Percentiles rank a stretch among this genome's conserved stretches.
Evolutionary conservation across 1,140 invertebrate genomes (phyloP).

Genomic region (Pseudomyrmex dendroicus): DNA sequence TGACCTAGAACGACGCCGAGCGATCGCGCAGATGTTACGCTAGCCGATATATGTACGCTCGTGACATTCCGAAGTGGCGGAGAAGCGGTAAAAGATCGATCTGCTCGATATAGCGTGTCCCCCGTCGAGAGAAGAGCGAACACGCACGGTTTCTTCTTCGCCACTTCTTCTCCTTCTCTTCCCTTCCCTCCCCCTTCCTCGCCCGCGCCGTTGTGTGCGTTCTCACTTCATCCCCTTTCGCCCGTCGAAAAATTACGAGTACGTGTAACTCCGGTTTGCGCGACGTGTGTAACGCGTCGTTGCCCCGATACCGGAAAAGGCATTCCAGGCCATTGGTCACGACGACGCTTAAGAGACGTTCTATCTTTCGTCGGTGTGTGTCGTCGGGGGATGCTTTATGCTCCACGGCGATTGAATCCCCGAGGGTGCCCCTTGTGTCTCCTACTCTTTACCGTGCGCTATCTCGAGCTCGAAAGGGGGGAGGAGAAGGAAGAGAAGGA

Average conservation of each 20-base stretch:
- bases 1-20: conserved; percentile 39
- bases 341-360: conserved; percentile 77
- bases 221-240: not conserved
- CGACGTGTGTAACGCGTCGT: conserved; percentile 69
- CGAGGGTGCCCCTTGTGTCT: conserved; percentile 52
- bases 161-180: too few relatives aligned
- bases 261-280: conserved; percentile 63
- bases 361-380: conserved; percentile 71
- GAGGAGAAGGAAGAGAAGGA: too few relatives aligned
- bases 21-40: conserved; percentile 51
- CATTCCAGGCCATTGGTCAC: conserved; percentile 77
- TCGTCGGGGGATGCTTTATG: conserved; percentile 70
- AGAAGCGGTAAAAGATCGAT: conserved; percentile 29
- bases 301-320: conserved; percentile 74
- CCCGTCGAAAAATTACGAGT: conserved; percentile 71
- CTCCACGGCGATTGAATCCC: conserved; percentile 66
- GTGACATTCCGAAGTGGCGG: conserved; percentile 35
- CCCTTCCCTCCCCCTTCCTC: too few relatives aligned
- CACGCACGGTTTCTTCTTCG: not conserved
- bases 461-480: not conserved
- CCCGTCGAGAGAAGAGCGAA: not conserved
- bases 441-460: conserved; percentile 36
- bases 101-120: conserved; percentile 31
- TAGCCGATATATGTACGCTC: conserved; percentile 20
- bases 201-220: not conserved